Conservation (phyloP, 1,140 invertebrate species). For the Brachionus plicatilis region DNA sequence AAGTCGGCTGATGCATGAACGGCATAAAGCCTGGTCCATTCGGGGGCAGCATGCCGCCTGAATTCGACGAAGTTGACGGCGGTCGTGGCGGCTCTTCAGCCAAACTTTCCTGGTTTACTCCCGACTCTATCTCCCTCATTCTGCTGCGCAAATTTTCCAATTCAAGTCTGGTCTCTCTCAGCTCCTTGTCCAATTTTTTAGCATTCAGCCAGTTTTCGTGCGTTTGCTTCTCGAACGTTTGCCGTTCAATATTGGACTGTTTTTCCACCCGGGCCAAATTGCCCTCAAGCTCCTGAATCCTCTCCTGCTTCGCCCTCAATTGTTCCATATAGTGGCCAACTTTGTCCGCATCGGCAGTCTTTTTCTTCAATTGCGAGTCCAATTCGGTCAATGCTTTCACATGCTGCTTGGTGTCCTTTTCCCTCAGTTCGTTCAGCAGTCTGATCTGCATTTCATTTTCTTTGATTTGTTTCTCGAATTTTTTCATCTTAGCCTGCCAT, state of each 20-base stretch:
- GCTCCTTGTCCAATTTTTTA: slow-evolving; percentile 35
- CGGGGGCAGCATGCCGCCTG: neutral
- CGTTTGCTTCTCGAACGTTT: slow-evolving; percentile 37
- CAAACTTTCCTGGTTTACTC: neutral
- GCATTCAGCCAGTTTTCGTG: slow-evolving; percentile 40
- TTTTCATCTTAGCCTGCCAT: neutral
- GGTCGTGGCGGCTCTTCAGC: neutral
- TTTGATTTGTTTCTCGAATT: slow-evolving; percentile 31
- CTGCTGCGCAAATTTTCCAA: neutral
- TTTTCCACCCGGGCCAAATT: slow-evolving; percentile 26
- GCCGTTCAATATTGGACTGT: slow-evolving; percentile 20
- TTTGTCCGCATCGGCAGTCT: slow-evolving; percentile 37
- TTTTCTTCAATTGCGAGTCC: slow-evolving; percentile 36
- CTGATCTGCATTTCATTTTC: slow-evolving; percentile 34
- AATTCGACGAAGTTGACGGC: slow-evolving; percentile 7
- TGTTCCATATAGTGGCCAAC: slow-evolving; percentile 30
- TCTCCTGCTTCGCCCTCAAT: slow-evolving; percentile 18
- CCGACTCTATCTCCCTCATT: neutral
- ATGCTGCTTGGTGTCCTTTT: slow-evolving; percentile 36
- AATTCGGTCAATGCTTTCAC: neutral
- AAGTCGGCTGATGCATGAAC: neutral
- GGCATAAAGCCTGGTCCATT: slow-evolving; percentile 6
- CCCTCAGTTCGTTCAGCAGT: slow-evolving; percentile 24
- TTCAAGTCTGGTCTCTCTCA: slow-evolving; percentile 6
- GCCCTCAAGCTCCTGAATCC: slow-evolving; percentile 19